A percentile compares a stretch with the other conserved stretches of the same genome.
Evolutionary conservation across 2,888 invertebrate species (phyloP).

Genomic region (Xylocampa areola): DNA sequence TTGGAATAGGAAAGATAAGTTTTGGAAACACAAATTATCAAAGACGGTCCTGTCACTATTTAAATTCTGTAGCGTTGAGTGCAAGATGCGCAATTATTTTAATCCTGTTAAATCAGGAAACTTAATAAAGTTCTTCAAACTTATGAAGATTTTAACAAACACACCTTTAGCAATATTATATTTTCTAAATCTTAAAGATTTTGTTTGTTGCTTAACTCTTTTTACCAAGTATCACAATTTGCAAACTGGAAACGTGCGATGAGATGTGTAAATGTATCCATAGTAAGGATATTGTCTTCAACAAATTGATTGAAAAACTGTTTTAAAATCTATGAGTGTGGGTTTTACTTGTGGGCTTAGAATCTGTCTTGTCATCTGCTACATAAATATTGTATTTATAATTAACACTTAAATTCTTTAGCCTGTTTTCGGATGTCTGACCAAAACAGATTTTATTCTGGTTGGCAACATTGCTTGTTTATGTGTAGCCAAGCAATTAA

Average conservation of each 20-base stretch:
- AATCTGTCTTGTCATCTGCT: slow-evolving; percentile 36
- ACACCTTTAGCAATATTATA: too few species aligned
- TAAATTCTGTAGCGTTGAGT: too few species aligned
- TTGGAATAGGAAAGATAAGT: too few species aligned
- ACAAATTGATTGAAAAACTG: slow-evolving; percentile 37
- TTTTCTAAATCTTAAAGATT: too few species aligned
- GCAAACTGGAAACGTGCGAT: slow-evolving; percentile 9
- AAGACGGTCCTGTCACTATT: too few species aligned
- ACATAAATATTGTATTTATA: slow-evolving; percentile 34
- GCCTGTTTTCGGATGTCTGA: slow-evolving; percentile 1
- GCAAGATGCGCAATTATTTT: too few species aligned
- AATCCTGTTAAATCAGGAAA: too few species aligned
- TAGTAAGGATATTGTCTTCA: slow-evolving; percentile 10
- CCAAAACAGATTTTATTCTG: slow-evolving; percentile 5
- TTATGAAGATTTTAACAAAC: too few species aligned
- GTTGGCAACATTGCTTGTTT: slow-evolving; percentile 1
- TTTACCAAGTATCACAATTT: not conserved
- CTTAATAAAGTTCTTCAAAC: too few species aligned
- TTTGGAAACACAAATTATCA: too few species aligned
- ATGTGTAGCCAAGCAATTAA: not conserved
- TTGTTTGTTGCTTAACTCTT: too few species aligned
- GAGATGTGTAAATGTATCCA: slow-evolving; percentile 15
- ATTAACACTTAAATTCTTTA: slow-evolving; percentile 21
- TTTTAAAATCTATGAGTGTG: slow-evolving; percentile 35
- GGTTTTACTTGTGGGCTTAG: slow-evolving; percentile 39